phyloP scores from a whole-genome alignment of 2,797 vertebrate genomes.

The Parauchenoglanis punctatus region DNA sequence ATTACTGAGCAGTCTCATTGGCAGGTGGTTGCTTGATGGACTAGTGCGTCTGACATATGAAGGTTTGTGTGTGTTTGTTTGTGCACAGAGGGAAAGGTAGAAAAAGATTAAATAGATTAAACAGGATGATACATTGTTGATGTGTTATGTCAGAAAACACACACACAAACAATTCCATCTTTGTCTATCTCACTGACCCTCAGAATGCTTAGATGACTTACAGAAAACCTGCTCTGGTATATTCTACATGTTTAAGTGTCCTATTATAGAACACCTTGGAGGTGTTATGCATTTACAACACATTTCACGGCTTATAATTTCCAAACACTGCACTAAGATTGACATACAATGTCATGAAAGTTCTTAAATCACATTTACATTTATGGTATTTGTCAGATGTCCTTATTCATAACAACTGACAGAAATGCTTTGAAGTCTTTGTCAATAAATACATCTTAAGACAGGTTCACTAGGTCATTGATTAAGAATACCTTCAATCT shows the following conservation, averaged over 20 bases:
- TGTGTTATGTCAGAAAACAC: slow-evolving; percentile 29
- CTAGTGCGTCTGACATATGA: slow-evolving; percentile 31
- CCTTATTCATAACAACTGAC: too few relatives aligned
- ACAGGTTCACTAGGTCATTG: too few relatives aligned
- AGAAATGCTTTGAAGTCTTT: too few relatives aligned
- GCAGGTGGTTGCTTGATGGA: slow-evolving; percentile 60
- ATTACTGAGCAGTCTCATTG: slow-evolving; percentile 44
- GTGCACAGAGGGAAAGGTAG: slow-evolving; percentile 39
- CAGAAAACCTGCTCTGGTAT: background rate
- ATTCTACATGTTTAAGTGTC: slow-evolving; percentile 10
- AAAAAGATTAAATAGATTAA: slow-evolving; percentile 50
- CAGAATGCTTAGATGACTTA: slow-evolving; percentile 17
- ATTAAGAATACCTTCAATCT: too few relatives aligned
- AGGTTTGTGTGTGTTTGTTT: slow-evolving; percentile 40
- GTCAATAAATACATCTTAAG: too few relatives aligned
- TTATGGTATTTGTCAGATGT: too few relatives aligned
- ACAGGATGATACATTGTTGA: slow-evolving; percentile 45
- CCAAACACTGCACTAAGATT: background rate
- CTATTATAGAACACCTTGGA: background rate
- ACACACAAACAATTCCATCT: slow-evolving; percentile 1
- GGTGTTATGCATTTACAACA: background rate
- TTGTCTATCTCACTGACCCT: slow-evolving; percentile 30
- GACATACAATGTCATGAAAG: background rate
- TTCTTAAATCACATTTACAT: background rate
- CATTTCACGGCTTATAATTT: background rate